Base-by-base conservation (phyloP, 2,888 invertebrate species). In the Pedicia rivosa region DNA sequence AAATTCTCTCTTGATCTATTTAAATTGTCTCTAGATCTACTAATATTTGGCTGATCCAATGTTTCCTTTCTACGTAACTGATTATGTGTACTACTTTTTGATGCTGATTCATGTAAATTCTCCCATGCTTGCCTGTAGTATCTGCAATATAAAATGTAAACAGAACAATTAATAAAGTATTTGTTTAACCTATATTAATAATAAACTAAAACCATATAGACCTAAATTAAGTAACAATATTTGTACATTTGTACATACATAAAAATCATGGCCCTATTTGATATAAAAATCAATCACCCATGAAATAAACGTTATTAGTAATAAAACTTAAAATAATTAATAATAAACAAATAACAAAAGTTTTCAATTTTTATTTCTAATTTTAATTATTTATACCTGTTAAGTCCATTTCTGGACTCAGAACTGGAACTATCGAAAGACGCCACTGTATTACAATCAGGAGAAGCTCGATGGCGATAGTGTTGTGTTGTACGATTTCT, bases 91-190 rank as follows among this genome's bases (percentile, higher is more conserved):
- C 58, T 58, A 35, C 57, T 58, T 51, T 74, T 74, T 15, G 70
- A 69, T 4, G 82, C 74, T 4, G 81, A 77, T 56, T 86, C 84
- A 56, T 86, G 84, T 3, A 91, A 68, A 56, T 88, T 87, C 56
- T 90, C 88, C 91, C 91, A 91, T 3, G 90, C 90, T 57, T 87
- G 82, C 19, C 86, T 72, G 62, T 90, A 90, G 62, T 84, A 88
- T 45, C 61, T 61, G 24, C 5, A 44, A 40, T 26, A n/a, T 16
- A 28, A 16, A 8, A 15, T 26, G 29, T 27, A 22, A 13, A 38
- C 10, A 24, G 20, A 31, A 15, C 26, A 26, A 17, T 26, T 13
- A 8, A 28, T 13, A 12, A 15, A 13, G 13, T 5, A 16, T 16
- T 15, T 29, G 8, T 8, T 14, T 14, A 15, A 29, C 13, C 14